Percentiles rank a stretch among this genome's conserved stretches.
phyloP scores from a whole-genome alignment of 2,113 vertebrate genomes.

The Paraplagusia blochii region DNA sequence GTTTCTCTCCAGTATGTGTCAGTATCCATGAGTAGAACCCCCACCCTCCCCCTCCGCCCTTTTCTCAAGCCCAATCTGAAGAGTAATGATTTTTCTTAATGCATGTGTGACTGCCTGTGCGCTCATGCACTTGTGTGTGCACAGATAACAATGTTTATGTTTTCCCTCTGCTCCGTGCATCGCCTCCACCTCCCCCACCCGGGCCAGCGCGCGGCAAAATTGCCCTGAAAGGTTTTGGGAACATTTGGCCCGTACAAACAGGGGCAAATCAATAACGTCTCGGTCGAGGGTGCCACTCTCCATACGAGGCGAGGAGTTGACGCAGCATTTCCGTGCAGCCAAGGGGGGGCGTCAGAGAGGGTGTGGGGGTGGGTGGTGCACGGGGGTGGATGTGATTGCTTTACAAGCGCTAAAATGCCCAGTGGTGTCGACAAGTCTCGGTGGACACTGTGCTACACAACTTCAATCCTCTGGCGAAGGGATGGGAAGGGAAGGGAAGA shows the following conservation, averaged over 20 bases:
- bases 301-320: slow-evolving; percentile 68
- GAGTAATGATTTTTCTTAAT: neutral
- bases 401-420: slow-evolving; percentile 65
- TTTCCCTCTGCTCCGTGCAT: slow-evolving; percentile 16
- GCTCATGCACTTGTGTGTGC: neutral
- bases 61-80: slow-evolving; percentile 3
- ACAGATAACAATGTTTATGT: slow-evolving; percentile 13
- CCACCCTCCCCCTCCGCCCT: neutral
- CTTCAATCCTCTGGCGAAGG: slow-evolving; percentile 38
- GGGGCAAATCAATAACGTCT: slow-evolving; percentile 74
- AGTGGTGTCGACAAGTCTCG: slow-evolving; percentile 52
- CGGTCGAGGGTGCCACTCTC: slow-evolving; percentile 64
- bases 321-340: slow-evolving; percentile 53
- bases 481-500: too few species aligned
- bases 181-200: slow-evolving; percentile 16
- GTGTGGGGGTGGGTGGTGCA: slow-evolving; percentile 16
- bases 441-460: slow-evolving; percentile 44
- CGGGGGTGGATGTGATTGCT: slow-evolving; percentile 70
- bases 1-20: neutral
- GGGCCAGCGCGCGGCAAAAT: slow-evolving; percentile 47
- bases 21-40: slow-evolving; percentile 2
- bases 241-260: slow-evolving; percentile 70
- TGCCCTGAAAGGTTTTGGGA: slow-evolving; percentile 67
- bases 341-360: slow-evolving; percentile 4
- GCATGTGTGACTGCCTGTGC: neutral